Base-by-base conservation (phyloP, 23 tunicate species). In the Clavelina lepadiformis region DNA sequence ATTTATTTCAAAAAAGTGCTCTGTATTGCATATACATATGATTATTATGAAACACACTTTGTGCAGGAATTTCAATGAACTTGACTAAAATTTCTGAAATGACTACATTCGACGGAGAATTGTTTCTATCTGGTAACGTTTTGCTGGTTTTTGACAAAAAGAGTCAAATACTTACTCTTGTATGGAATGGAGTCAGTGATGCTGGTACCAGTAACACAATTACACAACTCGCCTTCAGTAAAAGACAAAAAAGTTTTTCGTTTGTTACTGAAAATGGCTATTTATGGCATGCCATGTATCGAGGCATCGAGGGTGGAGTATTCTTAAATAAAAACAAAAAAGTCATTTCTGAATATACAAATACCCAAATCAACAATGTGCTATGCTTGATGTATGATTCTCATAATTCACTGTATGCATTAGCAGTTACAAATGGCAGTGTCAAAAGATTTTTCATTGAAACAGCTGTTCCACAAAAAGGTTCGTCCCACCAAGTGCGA, bases 61-160 rank as follows among this genome's bases (percentile, higher is more conserved):
- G 34, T 57, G 33, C 65, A 75, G 81, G 81, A 18, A 37, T 21
- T 11, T 22, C 34, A 13, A n/a, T 68, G 7, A 31, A 6, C 47
- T 26, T 78, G 28, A 57, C 21, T 28, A 76, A 76, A 1, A 52
- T 78, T 15, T 58, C 61, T 68, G 36, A 37, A 3, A 33, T 69
- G 31, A 21, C 35, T 2, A 28, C 33, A 53, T 52, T 68, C 13
- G 84, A 78, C 59, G 84, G 69, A 3, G 32, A 34, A 0, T 35
- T 78, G 34, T 78, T 68, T 41, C 34, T 78, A 8, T 78, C 69
- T 68, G 84, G 84, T 3, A 37, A 68, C 26, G 76, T 46, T 24
- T 28, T 78, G 21, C 60, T 78, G 15, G 75, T 55, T 32, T 68
- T 19, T 57, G 84, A 78, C 46, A 58, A 68, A n/a, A 22, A 68